Evolutionary conservation across 2,888 invertebrate species (phyloP).

Genomic region (Cheilosia variabilis): DNA sequence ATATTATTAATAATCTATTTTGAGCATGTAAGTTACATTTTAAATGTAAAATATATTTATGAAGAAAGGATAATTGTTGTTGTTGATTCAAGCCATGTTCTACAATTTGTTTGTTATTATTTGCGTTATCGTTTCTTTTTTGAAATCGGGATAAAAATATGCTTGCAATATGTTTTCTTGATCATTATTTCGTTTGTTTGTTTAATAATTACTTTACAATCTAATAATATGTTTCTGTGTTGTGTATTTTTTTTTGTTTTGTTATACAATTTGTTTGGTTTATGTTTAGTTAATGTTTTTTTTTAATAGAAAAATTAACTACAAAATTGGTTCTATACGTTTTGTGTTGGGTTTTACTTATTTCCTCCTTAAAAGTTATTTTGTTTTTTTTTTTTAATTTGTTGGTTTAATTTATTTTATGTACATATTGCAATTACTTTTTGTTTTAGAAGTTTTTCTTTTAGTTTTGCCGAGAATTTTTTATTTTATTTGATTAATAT

Average conservation of each 20-base stretch:
- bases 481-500: conserved; percentile 43
- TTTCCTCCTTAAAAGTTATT: conserved; percentile 20
- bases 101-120: conserved; percentile 62
- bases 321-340: conserved; percentile 80
- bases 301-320: conserved; percentile 76
- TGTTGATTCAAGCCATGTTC: conserved; percentile 72
- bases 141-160: conserved; percentile 74
- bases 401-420: conserved; percentile 69
- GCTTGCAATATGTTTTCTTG: conserved; percentile 73
- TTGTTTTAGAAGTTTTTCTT: conserved; percentile 34
- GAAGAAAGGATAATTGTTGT: conserved; percentile 58
- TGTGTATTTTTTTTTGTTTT: conserved; percentile 76
- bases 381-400: conserved; percentile 53
- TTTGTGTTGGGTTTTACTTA: conserved; percentile 57
- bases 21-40: conserved; percentile 73
- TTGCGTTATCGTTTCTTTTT: conserved; percentile 50
- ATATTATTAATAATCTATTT: conserved; percentile 71
- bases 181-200: conserved; percentile 65
- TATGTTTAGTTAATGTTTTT: conserved; percentile 73
- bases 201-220: conserved; percentile 75
- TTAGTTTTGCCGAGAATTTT: conserved; percentile 47
- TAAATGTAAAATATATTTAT: conserved; percentile 63
- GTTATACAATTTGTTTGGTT: conserved; percentile 71
- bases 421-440: conserved; percentile 73
- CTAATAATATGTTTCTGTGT: conserved; percentile 75